Percentiles rank a stretch among this genome's conserved stretches.
Evolutionary conservation across 2,797 vertebrate genomes (phyloP).

Genomic region (Girardinus metallicus): DNA sequence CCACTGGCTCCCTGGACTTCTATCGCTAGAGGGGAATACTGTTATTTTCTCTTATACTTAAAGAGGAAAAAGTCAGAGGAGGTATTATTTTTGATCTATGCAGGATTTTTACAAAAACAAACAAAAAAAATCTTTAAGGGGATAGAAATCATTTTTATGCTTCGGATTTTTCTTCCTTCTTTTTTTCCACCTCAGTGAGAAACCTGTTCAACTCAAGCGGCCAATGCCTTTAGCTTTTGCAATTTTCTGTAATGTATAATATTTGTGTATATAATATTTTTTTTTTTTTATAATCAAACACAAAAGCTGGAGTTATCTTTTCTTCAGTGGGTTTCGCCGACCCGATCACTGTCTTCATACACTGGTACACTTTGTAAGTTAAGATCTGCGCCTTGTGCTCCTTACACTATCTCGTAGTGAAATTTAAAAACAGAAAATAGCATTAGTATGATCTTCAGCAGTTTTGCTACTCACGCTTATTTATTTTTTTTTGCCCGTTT

Average conservation of each 20-base stretch:
- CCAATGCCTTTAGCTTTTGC: constrained; percentile 80
- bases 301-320: constrained; percentile 77
- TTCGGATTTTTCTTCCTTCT: constrained; percentile 48
- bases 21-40: constrained; percentile 75
- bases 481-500: constrained; percentile 75
- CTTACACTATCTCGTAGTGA: constrained; percentile 67
- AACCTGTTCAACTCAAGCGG: constrained; percentile 73
- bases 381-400: constrained; percentile 67
- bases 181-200: constrained; percentile 62
- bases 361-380: constrained; percentile 82
- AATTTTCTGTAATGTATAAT: constrained; percentile 75
- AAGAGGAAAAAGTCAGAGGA: constrained; percentile 62
- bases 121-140: constrained; percentile 7
- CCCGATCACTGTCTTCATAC: constrained; percentile 78
- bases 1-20: constrained; percentile 76
- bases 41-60: constrained; percentile 79
- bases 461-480: constrained; percentile 73
- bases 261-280: constrained; percentile 67
- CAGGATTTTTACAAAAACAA: constrained; percentile 73
- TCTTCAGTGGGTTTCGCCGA: constrained; percentile 67
- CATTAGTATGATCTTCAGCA: constrained; percentile 67
- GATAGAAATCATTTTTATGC: constrained; percentile 40
- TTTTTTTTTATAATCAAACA: constrained; percentile 78
- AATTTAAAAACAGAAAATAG: constrained; percentile 59
- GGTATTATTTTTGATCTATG: constrained; percentile 80